These are phyloP conservation scores for Misgurnus mizolepis DNA, from an alignment of 2,113 vertebrate species.

Conservation along the genomic window DNA sequence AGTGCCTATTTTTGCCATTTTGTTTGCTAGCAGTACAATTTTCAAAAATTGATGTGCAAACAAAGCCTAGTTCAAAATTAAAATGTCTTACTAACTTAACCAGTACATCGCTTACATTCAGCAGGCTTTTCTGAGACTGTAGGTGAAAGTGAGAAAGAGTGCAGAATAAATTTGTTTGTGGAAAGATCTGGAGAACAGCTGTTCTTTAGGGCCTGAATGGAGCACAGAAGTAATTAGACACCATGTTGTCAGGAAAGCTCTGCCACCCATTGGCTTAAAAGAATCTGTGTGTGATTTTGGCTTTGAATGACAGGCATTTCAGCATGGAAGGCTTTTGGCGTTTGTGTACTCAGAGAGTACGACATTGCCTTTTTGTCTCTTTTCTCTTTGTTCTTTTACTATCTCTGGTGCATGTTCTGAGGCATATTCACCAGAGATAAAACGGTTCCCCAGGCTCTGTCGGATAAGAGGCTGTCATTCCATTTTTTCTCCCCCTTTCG, in stretches of 20 bases:
- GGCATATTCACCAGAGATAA: conserved; percentile 11
- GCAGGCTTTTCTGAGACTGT: not conserved
- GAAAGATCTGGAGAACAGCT: conserved; percentile 31
- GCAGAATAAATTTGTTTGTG: conserved; percentile 19
- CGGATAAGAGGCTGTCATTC: not conserved
- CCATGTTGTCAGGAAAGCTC: conserved; percentile 26
- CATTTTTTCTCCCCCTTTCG: not conserved
- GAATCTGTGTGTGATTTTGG: not conserved
- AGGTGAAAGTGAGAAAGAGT: not conserved
- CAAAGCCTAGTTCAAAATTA: too few relatives aligned
- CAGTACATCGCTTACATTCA: not conserved
- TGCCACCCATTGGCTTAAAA: not conserved
- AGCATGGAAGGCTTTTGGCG: not conserved
- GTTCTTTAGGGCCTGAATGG: conserved; percentile 5
- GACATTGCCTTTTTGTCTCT: not conserved
- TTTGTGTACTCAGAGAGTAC: not conserved
- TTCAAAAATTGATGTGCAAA: not conserved
- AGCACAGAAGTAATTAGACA: conserved; percentile 11
- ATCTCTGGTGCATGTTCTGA: not conserved
- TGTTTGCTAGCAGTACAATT: not conserved
- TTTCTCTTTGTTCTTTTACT: not conserved
- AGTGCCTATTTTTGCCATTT: too few relatives aligned
- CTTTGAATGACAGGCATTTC: not conserved
- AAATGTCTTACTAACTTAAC: too few relatives aligned
- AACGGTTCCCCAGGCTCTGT: not conserved